Conservation (phyloP, 2,888 invertebrate species). For the Chorisops tibialis region DNA sequence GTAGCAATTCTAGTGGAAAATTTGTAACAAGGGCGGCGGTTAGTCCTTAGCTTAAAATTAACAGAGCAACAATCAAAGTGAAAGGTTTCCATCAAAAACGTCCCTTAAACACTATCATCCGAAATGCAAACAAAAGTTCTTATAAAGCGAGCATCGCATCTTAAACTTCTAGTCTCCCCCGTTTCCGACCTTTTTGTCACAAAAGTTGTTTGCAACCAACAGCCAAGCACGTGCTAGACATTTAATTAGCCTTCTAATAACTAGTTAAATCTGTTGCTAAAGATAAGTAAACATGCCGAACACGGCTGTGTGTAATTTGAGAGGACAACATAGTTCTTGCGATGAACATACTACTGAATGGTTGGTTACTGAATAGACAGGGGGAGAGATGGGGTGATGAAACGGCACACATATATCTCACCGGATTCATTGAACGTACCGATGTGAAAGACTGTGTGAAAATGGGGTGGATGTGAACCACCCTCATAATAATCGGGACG, state of each 20-base stretch:
- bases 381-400: neutral
- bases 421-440: neutral
- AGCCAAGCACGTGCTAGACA: constrained; percentile 37
- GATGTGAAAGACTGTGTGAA: constrained; percentile 2
- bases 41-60: neutral
- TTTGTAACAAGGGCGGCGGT: too few relatives aligned
- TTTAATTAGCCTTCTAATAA: constrained; percentile 37
- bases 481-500: neutral
- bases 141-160: constrained; percentile 5
- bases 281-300: constrained; percentile 28
- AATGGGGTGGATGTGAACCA: neutral
- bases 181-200: constrained; percentile 13
- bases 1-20: too few relatives aligned
- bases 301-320: constrained; percentile 23
- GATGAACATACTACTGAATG: too few relatives aligned
- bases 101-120: neutral
- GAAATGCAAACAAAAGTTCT: neutral
- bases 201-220: constrained; percentile 25
- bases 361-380: too few relatives aligned
- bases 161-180: neutral
- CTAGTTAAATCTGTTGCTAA: constrained; percentile 34
- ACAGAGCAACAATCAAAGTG: constrained; percentile 21
- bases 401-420: neutral
- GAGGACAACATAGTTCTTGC: constrained; percentile 3
- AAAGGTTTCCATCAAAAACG: neutral